Evolutionary conservation across 2,888 invertebrate genomes (phyloP), one percentile per base, ranked within the genome.

Genomic region (Halictus quadricinctus): DNA sequence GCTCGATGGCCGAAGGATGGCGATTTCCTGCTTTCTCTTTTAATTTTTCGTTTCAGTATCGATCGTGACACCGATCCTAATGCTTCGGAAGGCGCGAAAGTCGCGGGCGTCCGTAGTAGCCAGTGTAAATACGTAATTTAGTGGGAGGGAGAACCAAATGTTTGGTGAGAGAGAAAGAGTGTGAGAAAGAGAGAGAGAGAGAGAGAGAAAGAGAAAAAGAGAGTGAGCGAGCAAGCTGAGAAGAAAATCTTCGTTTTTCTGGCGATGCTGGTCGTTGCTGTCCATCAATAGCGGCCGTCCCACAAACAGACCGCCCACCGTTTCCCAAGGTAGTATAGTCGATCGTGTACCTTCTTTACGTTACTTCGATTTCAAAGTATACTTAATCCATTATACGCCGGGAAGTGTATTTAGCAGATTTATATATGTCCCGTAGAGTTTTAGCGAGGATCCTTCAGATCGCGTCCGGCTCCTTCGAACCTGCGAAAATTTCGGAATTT

Each of bases 181-280:
- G 69, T 4, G 88, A 81, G 81, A 83, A 81, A 81, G 50, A 81
- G 81, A 18, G 70, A 13, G 29, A 36, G 72, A 1, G 25, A 18
- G 43, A 10, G 50, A 46, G 64, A 18, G 41, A 15, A 73, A n/a
- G 54, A 25, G 70, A 12, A 43, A 79, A 80, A 80, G 58, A 46
- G 79, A 86, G 87, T 72, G 81, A 79, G 80, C 76, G 48, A 60
- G 76, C 54, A 77, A 48, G 78, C 82, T 85, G 60, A 70, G 84
- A 86, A 88, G 76, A 84, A 84, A 83, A 84, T 84, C 75, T 87
- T 83, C 80, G 75, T 87, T 90, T 91, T 91, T 93, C 92, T 93
- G 93, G 94, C 94, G 94, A 94, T 94, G 94, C 94, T 94, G 94
- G 94, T 94, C 94, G 94, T 94, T 94, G 94, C 94, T 94, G 89